Conservation (phyloP, 2,113 vertebrate species). For the Psilopsiagon aurifrons region DNA sequence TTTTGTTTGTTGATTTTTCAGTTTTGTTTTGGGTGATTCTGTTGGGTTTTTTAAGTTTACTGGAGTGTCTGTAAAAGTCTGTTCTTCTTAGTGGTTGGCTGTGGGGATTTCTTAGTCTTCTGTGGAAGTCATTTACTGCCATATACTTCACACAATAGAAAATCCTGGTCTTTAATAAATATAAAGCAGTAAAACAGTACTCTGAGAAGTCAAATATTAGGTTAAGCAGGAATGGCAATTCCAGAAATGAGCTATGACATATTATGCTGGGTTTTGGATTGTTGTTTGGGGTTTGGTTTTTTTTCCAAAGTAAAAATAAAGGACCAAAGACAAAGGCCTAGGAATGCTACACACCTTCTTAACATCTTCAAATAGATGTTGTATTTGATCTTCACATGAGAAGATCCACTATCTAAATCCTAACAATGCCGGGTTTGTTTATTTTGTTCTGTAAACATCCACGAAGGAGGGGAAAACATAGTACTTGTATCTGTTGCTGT, state of each 20-base stretch:
- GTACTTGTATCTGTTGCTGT: neutral
- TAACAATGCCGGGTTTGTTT: neutral
- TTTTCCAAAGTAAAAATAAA: neutral
- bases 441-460: neutral
- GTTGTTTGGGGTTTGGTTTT: neutral
- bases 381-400: neutral
- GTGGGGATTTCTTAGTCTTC: neutral
- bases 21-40: neutral
- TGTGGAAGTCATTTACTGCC: neutral
- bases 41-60: fast-evolving
- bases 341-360: neutral
- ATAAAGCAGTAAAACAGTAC: neutral
- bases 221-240: neutral
- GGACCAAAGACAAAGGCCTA: neutral
- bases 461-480: neutral
- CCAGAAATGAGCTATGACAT: neutral
- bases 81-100: neutral
- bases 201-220: neutral
- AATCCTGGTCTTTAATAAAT: neutral
- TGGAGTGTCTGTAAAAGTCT: neutral
- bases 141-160: neutral
- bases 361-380: neutral
- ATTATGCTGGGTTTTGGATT: neutral
- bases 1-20: neutral
- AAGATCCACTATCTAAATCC: neutral